Conservation (phyloP, 2,888 invertebrate species). For the Rhabditophanes sp. region DNA sequence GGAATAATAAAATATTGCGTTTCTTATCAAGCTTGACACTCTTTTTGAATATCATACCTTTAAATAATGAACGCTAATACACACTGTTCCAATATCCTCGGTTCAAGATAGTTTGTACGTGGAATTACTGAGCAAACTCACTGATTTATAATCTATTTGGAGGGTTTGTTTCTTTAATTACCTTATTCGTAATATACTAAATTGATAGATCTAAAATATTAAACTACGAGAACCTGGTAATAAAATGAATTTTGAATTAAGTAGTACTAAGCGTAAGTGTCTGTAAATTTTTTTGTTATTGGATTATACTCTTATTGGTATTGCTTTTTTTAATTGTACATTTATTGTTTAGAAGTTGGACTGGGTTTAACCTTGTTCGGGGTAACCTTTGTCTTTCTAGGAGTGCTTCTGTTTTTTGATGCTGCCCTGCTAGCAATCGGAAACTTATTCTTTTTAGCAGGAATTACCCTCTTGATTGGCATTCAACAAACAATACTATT, state of each 20-base stretch:
- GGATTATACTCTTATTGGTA: not conserved
- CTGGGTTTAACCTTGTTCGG: slow-evolving; percentile 91
- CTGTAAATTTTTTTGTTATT: not conserved
- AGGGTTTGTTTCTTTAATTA: no score
- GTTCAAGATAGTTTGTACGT: no score
- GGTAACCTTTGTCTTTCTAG: slow-evolving; percentile 78
- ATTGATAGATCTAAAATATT: no score
- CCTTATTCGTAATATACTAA: no score
- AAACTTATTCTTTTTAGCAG: slow-evolving; percentile 90
- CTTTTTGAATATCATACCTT: no score
- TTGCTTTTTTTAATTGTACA: slow-evolving; percentile 1
- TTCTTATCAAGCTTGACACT: no score
- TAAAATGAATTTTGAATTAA: slow-evolving; percentile 21
- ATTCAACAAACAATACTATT: slow-evolving; percentile 82
- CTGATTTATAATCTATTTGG: no score
- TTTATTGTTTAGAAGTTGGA: slow-evolving; percentile 59
- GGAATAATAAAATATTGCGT: no score
- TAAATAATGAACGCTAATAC: no score
- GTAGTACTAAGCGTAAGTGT: slow-evolving; percentile 17
- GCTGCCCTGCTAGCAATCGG: slow-evolving; percentile 91
- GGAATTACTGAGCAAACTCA: no score
- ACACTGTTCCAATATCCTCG: no score
- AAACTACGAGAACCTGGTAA: slow-evolving; percentile 3
- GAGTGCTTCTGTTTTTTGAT: slow-evolving; percentile 79
- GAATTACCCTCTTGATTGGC: slow-evolving; percentile 86